Evolutionary conservation across 2,113 vertebrate species (phyloP).

Genomic region (Clarias gariepinus): DNA sequence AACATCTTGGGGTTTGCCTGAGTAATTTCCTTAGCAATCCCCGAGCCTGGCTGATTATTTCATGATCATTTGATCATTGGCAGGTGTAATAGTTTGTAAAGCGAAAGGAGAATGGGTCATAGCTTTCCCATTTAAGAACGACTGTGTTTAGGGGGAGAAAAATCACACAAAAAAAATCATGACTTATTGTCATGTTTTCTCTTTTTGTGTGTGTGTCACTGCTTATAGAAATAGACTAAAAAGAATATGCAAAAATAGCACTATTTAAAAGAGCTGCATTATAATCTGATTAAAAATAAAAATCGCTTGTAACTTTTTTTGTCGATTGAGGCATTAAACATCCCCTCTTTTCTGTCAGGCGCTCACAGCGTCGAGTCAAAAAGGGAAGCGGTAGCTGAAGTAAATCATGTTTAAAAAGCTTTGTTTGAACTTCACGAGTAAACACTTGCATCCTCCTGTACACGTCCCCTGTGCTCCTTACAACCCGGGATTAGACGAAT

Average conservation of each 20-base stretch:
- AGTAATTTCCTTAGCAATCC: not conserved
- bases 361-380: conserved; percentile 30
- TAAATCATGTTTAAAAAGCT: conserved; percentile 53
- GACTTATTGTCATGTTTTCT: not conserved
- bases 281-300: not conserved
- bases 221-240: not conserved
- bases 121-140: conserved; percentile 6
- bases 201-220: not conserved
- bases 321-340: not conserved
- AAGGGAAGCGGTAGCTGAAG: conserved; percentile 46
- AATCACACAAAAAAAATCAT: not conserved
- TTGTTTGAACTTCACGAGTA: conserved; percentile 52
- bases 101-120: conserved; percentile 10
- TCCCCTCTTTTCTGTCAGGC: conserved; percentile 4
- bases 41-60: not conserved
- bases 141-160: not conserved
- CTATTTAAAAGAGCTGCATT: not conserved
- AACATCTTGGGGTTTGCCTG: not conserved
- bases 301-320: not conserved
- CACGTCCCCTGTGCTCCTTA: conserved; percentile 15
- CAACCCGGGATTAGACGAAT: not conserved
- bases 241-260: no score
- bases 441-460: conserved; percentile 52
- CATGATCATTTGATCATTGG: conserved; percentile 15
- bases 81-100: conserved; percentile 37